These are phyloP conservation scores for Dicyrtomina minuta DNA, from an alignment of 2,888 invertebrate genomes.

Conservation along the genomic window DNA sequence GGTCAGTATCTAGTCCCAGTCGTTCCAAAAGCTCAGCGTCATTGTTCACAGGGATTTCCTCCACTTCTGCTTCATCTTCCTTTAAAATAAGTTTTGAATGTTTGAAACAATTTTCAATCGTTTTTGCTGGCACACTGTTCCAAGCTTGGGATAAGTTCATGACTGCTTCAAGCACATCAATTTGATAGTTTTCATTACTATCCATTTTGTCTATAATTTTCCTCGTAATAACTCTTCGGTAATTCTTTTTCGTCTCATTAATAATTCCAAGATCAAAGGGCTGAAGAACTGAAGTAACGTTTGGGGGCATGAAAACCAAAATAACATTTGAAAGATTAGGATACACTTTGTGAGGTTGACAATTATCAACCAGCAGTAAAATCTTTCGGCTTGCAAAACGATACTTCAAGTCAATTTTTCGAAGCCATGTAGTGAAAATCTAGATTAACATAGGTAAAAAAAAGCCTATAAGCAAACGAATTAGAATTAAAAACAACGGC, in stretches of 20 bases:
- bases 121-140: neutral
- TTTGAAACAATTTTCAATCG: constrained; percentile 1
- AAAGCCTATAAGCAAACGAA: too few relatives aligned
- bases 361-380: constrained; percentile 37
- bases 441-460: neutral
- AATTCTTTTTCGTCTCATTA: constrained; percentile 12
- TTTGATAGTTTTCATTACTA: neutral
- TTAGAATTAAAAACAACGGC: too few relatives aligned
- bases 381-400: constrained; percentile 25
- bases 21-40: too few relatives aligned
- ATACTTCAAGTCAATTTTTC: constrained; percentile 25
- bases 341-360: constrained; percentile 23
- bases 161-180: neutral
- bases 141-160: neutral
- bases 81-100: constrained; percentile 10
- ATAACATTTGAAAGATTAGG: neutral
- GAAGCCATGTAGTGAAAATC: constrained; percentile 36
- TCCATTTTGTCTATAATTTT: constrained; percentile 1
- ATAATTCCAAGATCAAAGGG: constrained; percentile 22
- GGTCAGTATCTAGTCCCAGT: neutral
- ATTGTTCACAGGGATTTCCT: too few relatives aligned
- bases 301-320: neutral
- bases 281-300: constrained; percentile 2
- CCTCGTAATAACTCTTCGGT: neutral
- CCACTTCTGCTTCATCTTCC: too few relatives aligned